These are phyloP conservation scores for Drosophila merina DNA, from an alignment of 2,888 invertebrate species.

Conservation along the genomic window DNA sequence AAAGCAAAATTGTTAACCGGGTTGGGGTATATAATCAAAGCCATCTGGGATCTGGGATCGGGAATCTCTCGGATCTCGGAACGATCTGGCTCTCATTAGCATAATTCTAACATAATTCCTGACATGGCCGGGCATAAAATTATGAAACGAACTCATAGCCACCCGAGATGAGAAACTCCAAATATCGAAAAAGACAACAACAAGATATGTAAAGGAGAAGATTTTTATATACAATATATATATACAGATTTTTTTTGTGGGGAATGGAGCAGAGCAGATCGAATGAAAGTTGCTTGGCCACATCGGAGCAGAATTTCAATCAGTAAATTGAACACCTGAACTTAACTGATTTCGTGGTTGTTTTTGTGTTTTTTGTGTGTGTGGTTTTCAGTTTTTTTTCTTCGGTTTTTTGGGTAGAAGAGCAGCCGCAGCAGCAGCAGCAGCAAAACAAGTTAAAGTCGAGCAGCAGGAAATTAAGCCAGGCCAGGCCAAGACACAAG, in stretches of 20 bases:
- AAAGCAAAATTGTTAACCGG: conserved; percentile 40
- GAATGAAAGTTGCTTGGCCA: conserved; percentile 71
- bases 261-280: conserved; percentile 21
- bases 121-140: conserved; percentile 54
- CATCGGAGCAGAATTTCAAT: conserved; percentile 77
- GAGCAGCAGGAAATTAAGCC: conserved; percentile 72
- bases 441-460: conserved; percentile 49
- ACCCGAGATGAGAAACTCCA: conserved; percentile 9
- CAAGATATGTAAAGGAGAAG: conserved; percentile 5
- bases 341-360: conserved; percentile 75
- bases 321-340: conserved; percentile 80
- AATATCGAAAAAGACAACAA: conserved; percentile 4
- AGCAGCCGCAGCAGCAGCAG: conserved; percentile 23
- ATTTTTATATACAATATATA: too few species aligned
- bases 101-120: conserved; percentile 73
- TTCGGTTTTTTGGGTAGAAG: conserved; percentile 59
- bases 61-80: too few species aligned
- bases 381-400: conserved; percentile 10
- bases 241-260: neutral
- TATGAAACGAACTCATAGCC: conserved; percentile 42
- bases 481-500: conserved; percentile 25
- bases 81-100: conserved; percentile 64
- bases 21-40: conserved; percentile 59
- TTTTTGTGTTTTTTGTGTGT: conserved; percentile 18
- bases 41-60: conserved; percentile 24